Conservation (phyloP, 2,888 invertebrate species). For the Amiota minor region DNA sequence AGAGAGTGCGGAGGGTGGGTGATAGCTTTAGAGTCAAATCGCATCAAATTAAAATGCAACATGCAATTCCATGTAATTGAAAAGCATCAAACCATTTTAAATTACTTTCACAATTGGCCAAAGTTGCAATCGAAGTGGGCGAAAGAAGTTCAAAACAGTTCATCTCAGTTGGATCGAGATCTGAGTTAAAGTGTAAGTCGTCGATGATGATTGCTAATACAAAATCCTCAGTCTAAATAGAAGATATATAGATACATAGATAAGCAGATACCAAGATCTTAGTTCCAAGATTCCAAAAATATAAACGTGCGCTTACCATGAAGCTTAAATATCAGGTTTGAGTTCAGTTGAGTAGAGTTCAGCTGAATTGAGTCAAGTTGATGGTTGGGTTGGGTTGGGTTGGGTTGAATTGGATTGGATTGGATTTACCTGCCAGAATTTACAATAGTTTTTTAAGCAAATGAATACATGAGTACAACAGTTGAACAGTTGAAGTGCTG, state of each 20-base stretch:
- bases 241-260: background rate
- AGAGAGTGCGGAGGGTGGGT: background rate
- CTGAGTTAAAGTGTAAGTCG: background rate
- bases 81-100: slow-evolving; percentile 60
- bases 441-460: background rate
- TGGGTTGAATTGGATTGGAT: background rate
- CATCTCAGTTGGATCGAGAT: slow-evolving; percentile 23
- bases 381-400: background rate
- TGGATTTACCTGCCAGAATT: background rate
- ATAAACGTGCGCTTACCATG: background rate
- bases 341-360: background rate
- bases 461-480: background rate
- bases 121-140: slow-evolving; percentile 34
- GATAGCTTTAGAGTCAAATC: slow-evolving; percentile 49
- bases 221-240: background rate
- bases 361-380: background rate
- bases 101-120: slow-evolving; percentile 67
- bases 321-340: background rate
- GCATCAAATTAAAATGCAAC: slow-evolving; percentile 63
- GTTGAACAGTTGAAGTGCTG: background rate
- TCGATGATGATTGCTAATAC: background rate
- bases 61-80: slow-evolving; percentile 66
- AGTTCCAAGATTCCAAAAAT: background rate
- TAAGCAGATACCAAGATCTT: background rate
- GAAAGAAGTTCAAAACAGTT: no score